Evolutionary conservation across 2,888 invertebrate genomes (phyloP), one percentile per base, ranked within the genome.

Genomic region (Macaria notata): DNA sequence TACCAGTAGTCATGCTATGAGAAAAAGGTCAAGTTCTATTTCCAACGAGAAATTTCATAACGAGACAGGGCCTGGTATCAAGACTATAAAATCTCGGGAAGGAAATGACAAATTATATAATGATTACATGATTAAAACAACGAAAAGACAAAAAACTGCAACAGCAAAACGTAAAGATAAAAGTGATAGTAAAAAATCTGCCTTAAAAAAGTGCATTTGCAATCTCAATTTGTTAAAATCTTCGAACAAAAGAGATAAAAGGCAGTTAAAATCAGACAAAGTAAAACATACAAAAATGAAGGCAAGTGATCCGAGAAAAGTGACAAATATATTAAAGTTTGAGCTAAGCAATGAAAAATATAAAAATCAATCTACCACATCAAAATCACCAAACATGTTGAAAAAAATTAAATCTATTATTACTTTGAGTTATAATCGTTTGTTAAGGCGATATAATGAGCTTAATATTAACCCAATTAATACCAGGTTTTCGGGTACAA

Each of bases 61-160:
- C 19, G 19, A 19, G 19, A 19, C 19, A 19, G 19, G 1, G 19
- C 19, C 19, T 19, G 19, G 19, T 19, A 19, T 19, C 19, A 19
- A 19, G 19, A 19, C 19, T 19, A 19, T 19, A 2, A 19, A 19
- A 19, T 19, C 19, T 19, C 19, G 19, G 19, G 19, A 19, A 19
- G 55, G 64, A 9, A 68, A 69, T 9, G 63, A 19, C 19, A 19
- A 19, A 19, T 19, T 19, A 19, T 19, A 19, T 19, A 19, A 19
- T 19, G 19, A 1, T 36, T 7, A 36, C 33, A 36, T 6, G 33
- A 7, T 6, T 6, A 7, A 36, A 36, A 7, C 33, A 36, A 36
- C 7, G 5, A 7, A 36, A 36, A 36, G 19, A 19, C 19, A 19
- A 19, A 19, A 36, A 36, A 4, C 4, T 36, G 4, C 33, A 36